phyloP scores from a whole-genome alignment of 2,797 vertebrate genomes.

The Etheostoma nigrum region DNA sequence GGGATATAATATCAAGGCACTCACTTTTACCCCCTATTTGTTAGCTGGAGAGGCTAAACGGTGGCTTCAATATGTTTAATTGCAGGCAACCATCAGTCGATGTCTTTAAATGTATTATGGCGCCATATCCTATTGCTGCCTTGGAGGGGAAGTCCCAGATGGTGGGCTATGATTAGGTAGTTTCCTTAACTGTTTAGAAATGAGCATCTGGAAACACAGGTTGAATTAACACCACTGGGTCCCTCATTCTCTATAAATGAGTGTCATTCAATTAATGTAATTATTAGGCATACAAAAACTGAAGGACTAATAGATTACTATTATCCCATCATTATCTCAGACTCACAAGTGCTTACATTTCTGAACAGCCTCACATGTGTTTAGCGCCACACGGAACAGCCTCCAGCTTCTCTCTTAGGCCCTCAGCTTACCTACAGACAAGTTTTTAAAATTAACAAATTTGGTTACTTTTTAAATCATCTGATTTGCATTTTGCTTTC shows the following conservation, averaged over 20 bases:
- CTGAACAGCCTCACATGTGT: slow-evolving; percentile 55
- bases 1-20: slow-evolving; percentile 84
- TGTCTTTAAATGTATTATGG: slow-evolving; percentile 77
- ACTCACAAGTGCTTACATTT: slow-evolving; percentile 76
- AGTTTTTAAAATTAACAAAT: slow-evolving; percentile 60
- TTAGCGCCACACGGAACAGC: slow-evolving; percentile 54
- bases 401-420: slow-evolving; percentile 37
- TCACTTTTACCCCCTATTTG: slow-evolving; percentile 68
- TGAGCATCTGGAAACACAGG: slow-evolving; percentile 87
- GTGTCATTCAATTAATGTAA: slow-evolving; percentile 86
- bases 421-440: slow-evolving; percentile 44
- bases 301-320: slow-evolving; percentile 83
- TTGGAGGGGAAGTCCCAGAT: slow-evolving; percentile 85
- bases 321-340: slow-evolving; percentile 81
- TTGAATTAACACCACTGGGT: slow-evolving; percentile 83
- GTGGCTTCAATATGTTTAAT: slow-evolving; percentile 70
- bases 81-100: slow-evolving; percentile 69
- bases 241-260: slow-evolving; percentile 84
- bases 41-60: slow-evolving; percentile 64
- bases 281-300: slow-evolving; percentile 84
- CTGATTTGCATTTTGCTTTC: slow-evolving; percentile 75
- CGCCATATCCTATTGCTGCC: slow-evolving; percentile 74
- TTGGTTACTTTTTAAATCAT: slow-evolving; percentile 62
- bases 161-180: slow-evolving; percentile 81
- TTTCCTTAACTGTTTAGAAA: slow-evolving; percentile 84